A percentile compares a stretch with the other conserved stretches of the same genome.
These are phyloP conservation scores for Nasonovia ribisnigri DNA, from an alignment of 2,888 invertebrate genomes.

Conservation along the genomic window DNA sequence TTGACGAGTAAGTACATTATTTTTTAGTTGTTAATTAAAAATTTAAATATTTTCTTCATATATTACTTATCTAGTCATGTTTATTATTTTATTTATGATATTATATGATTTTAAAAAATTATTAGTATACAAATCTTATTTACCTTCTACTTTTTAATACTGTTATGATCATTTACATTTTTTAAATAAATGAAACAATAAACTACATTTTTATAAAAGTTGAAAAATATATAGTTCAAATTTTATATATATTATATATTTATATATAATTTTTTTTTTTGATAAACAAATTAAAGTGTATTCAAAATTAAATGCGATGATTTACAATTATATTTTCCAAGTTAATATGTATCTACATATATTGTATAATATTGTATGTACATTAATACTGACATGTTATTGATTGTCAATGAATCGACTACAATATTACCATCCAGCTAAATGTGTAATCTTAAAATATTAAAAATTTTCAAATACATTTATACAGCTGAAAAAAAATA, in stretches of 20 bases:
- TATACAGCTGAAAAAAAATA: not conserved
- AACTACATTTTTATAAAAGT: not conserved
- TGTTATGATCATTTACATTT: not conserved
- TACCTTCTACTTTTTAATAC: not conserved
- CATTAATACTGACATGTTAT: not conserved
- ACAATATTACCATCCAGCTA: not conserved
- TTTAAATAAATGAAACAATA: not conserved
- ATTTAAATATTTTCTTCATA: not conserved
- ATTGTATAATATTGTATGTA: too few relatives aligned
- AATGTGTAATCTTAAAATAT: not conserved
- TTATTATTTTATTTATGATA: not conserved
- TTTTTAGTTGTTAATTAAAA: constrained; percentile 10
- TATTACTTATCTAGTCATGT: not conserved
- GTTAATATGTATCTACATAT: not conserved
- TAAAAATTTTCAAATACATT: not conserved
- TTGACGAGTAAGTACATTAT: constrained; percentile 53
- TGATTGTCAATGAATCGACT: not conserved
- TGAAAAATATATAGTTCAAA: not conserved
- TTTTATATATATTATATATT: not conserved
- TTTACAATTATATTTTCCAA: not conserved
- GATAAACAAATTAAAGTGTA: not conserved
- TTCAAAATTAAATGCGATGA: not conserved
- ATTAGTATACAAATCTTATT: not conserved
- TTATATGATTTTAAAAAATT: not conserved
- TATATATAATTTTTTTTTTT: not conserved